Base-by-base conservation (phyloP, 2,797 vertebrate genomes). In the Sphenopsis melanotis region DNA sequence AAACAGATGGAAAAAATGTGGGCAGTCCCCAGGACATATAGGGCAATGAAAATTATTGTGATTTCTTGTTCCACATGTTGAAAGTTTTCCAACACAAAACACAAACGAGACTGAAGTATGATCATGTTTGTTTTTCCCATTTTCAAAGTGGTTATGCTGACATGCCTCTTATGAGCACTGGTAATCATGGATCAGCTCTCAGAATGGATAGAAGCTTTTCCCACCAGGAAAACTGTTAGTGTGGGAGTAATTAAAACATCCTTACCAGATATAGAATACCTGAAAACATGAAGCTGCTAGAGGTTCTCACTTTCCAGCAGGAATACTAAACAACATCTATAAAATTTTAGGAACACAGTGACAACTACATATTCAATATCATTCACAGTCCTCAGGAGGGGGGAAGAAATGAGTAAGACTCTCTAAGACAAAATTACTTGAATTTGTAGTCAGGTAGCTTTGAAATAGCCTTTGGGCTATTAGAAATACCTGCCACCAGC, bases 121-220 rank as follows among this genome's bases (percentile, higher is more conserved):
- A 61, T 57, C 20, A 36, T 30, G 9, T 20, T 27, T 0, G 0
- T 13, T 23, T 50, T 53, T 15, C 27, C 15, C 10, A 37, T 84
- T 75, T 61, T 61, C 42, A 37, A 47, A 23, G 22, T 52, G 20
- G 8, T 74, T 37, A 20, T 72, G 32, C 17, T 57, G 36, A 59
- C 32, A 19, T 64, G 24, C 21, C 15, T 70, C 22, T 53, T 60
- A 24, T 9, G 30, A 60, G 22, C 30, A 50, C 21, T 65, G 36
- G 27, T 76, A 64, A 44, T 27, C 4, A 5, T 15, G 34, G 27
- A 75, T 39, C 80, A 59, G 27, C 6, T 76, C 22, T 84, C 53
- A 39, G 57, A 66, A 53, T 47, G 11, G 39, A 13, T 20, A 69
- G 34, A 53, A 49, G 10, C 3, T 85, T 66, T 66, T 56, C 26